Percentiles rank a stretch among this genome's conserved stretches.
Conservation (phyloP, 2,888 invertebrate species). For the Aplocera efformata region DNA sequence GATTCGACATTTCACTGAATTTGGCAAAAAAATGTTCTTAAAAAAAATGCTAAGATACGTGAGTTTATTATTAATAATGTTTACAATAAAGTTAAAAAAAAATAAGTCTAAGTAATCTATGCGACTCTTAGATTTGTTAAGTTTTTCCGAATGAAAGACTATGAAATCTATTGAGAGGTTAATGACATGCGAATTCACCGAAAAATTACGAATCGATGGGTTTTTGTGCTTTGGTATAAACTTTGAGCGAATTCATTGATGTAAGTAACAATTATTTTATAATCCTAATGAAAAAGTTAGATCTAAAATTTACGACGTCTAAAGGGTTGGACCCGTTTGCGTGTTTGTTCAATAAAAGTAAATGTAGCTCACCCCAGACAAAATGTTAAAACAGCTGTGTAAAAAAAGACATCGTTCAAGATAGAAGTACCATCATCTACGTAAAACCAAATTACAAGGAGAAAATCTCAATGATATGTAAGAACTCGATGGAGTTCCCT, state of each 20-base stretch:
- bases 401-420: conserved; percentile 54
- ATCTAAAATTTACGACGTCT: conserved; percentile 73
- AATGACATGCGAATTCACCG: conserved; percentile 68
- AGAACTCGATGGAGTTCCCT: conserved; percentile 74
- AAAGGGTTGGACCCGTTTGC: conserved; percentile 79
- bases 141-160: conserved; percentile 78
- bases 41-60: conserved; percentile 18
- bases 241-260: conserved; percentile 76
- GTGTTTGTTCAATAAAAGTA: conserved; percentile 67
- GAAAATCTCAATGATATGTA: conserved; percentile 79
- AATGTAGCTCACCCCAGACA: conserved; percentile 44
- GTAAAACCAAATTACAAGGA: conserved; percentile 69
- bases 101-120: conserved; percentile 36
- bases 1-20: conserved; percentile 46
- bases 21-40: conserved; percentile 58
- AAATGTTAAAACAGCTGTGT: conserved; percentile 60
- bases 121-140: conserved; percentile 66
- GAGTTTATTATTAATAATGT: conserved; percentile 22
- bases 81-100: conserved; percentile 28
- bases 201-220: conserved; percentile 77
- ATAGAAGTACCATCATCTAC: conserved; percentile 41
- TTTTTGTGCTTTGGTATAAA: conserved; percentile 80
- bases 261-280: conserved; percentile 63
- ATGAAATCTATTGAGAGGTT: conserved; percentile 72
- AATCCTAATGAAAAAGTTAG: conserved; percentile 75